phyloP scores from a whole-genome alignment of 2,888 invertebrate species.

The Doris montereyensis region DNA sequence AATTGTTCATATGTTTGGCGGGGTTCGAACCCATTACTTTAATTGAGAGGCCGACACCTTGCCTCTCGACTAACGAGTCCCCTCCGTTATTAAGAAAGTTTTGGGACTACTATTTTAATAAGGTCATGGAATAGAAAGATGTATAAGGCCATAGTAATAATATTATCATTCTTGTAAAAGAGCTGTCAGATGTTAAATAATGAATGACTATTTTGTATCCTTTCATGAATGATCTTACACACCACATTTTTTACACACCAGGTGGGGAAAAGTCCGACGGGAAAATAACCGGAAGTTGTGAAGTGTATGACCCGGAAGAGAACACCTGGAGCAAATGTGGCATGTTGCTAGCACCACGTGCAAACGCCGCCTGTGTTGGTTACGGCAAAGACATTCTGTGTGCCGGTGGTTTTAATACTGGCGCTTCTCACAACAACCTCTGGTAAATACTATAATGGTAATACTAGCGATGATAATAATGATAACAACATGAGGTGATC shows the following conservation, averaged over 20 bases:
- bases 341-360: conserved; percentile 53
- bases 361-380: conserved; percentile 52
- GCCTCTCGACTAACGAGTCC: no score
- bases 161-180: no score
- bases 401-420: conserved; percentile 59
- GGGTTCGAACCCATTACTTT: no score
- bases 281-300: conserved; percentile 57
- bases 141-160: no score
- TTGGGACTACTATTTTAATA: no score
- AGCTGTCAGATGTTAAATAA: no score
- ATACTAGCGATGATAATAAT: not conserved
- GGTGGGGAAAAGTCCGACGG: conserved; percentile 59
- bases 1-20: no score
- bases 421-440: conserved; percentile 57
- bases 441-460: conserved; percentile 57
- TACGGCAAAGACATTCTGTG: conserved; percentile 55
- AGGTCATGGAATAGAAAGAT: no score
- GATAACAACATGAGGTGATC: not conserved
- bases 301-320: conserved; percentile 56
- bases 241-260: conserved; percentile 37
- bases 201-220: no score
- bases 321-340: conserved; percentile 59
- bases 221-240: no score
- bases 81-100: no score
- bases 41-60: no score